Evolutionary conservation across 2,797 vertebrate species (phyloP).

Genomic region (Microhierax caerulescens): DNA sequence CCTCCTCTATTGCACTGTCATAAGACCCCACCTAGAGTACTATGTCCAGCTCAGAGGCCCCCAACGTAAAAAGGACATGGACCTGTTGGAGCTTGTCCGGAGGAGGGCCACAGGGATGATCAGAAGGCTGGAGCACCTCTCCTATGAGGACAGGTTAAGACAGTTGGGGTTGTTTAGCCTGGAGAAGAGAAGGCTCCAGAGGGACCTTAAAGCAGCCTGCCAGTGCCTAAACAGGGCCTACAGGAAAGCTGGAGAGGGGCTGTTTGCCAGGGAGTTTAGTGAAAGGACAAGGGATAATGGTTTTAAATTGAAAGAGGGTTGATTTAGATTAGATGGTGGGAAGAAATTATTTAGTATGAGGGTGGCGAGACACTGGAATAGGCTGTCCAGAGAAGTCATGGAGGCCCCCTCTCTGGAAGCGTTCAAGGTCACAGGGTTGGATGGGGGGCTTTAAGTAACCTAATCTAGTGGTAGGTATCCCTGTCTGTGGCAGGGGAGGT

Average conservation of each 20-base stretch:
- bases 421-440: neutral
- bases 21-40: neutral
- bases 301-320: neutral
- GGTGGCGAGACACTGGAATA: accelerated
- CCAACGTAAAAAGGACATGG: neutral
- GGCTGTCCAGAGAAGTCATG: neutral
- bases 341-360: neutral
- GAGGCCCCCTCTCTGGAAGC: too few species aligned
- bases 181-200: accelerated
- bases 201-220: neutral
- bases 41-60: neutral
- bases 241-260: neutral
- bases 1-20: neutral
- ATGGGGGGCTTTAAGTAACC: neutral
- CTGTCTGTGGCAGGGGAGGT: neutral
- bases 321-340: neutral
- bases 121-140: neutral
- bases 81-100: neutral
- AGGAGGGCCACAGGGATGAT: accelerated
- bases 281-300: neutral
- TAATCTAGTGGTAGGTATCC: neutral
- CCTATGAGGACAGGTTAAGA: neutral
- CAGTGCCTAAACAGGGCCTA: neutral
- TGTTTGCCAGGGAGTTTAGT: neutral
- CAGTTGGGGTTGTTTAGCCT: neutral